Conservation (phyloP, 2,797 vertebrate species). For the Hipposideros larvatus region DNA sequence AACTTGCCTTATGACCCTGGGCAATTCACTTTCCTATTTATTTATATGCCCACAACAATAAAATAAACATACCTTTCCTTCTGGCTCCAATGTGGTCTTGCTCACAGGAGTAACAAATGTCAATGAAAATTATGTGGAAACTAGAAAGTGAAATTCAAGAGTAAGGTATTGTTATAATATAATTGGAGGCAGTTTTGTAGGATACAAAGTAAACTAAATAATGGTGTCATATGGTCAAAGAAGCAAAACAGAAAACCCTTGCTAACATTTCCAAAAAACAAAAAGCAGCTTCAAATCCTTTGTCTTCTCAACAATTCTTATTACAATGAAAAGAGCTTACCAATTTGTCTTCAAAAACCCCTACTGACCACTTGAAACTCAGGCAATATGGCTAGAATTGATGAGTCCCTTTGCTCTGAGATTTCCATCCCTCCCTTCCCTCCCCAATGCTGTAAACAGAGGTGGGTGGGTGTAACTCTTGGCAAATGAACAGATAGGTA, state of each 20-base stretch:
- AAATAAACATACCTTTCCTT: not conserved
- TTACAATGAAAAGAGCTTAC: slow-evolving; percentile 6
- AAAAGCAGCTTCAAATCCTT: slow-evolving; percentile 9
- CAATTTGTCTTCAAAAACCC: slow-evolving; percentile 53
- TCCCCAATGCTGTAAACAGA: not conserved
- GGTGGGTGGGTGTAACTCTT: not conserved
- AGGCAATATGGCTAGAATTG: not conserved
- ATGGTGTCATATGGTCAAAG: slow-evolving; percentile 31
- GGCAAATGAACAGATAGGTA: not conserved
- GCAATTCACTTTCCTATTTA: slow-evolving; percentile 3
- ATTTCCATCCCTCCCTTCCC: not conserved
- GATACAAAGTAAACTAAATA: slow-evolving; percentile 52
- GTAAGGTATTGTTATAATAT: not conserved
- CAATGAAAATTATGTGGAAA: not conserved
- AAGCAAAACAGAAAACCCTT: slow-evolving; percentile 58
- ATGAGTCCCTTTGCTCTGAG: not conserved
- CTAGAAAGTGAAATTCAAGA: slow-evolving; percentile 37
- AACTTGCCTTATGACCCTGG: not conserved
- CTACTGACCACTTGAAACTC: slow-evolving; percentile 17
- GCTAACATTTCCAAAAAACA: not conserved
- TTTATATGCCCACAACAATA: not conserved
- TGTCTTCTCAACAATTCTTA: not conserved
- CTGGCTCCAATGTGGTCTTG: not conserved
- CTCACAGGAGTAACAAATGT: not conserved
- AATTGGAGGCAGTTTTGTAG: not conserved